A percentile compares a stretch with the other conserved stretches of the same genome.
Evolutionary conservation across 2,888 invertebrate genomes (phyloP).

Genomic region (Tillus elongatus): DNA sequence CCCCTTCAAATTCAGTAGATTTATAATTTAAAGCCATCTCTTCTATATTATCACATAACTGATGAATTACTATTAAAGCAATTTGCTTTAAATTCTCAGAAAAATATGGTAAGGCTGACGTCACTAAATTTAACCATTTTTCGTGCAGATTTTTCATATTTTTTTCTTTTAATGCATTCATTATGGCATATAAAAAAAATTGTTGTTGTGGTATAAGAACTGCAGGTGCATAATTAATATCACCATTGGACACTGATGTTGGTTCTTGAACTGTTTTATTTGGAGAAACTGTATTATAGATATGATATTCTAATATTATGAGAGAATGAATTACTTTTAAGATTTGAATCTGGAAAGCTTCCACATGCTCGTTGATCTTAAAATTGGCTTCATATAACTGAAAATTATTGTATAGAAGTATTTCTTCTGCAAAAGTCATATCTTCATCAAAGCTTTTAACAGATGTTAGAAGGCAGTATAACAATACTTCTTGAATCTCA

Average conservation of each 20-base stretch:
- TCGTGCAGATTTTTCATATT: slow-evolving; percentile 66
- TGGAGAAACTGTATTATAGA: too few relatives aligned
- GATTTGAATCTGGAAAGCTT: slow-evolving; percentile 57
- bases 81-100: slow-evolving; percentile 67
- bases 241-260: slow-evolving; percentile 31
- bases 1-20: slow-evolving; percentile 37
- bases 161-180: slow-evolving; percentile 64
- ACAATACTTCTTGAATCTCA: slow-evolving; percentile 73
- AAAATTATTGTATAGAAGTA: slow-evolving; percentile 64
- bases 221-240: slow-evolving; percentile 48
- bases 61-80: slow-evolving; percentile 68
- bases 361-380: slow-evolving; percentile 52
- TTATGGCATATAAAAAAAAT: slow-evolving; percentile 70
- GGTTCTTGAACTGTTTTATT: slow-evolving; percentile 23
- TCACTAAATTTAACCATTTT: slow-evolving; percentile 74
- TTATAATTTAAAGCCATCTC: slow-evolving; percentile 39
- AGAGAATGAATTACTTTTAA: slow-evolving; percentile 56
- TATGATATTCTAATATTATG: slow-evolving; percentile 66
- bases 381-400: slow-evolving; percentile 48
- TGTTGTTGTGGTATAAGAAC: slow-evolving; percentile 68
- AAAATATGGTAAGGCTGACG: slow-evolving; percentile 71
- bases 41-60: slow-evolving; percentile 71
- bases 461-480: slow-evolving; percentile 71
- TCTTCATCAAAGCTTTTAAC: slow-evolving; percentile 54
- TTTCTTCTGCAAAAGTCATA: slow-evolving; percentile 63